A percentile compares a stretch with the other conserved stretches of the same genome.
phyloP scores from a whole-genome alignment of 2,888 invertebrate species.

The Polia nebulosa region DNA sequence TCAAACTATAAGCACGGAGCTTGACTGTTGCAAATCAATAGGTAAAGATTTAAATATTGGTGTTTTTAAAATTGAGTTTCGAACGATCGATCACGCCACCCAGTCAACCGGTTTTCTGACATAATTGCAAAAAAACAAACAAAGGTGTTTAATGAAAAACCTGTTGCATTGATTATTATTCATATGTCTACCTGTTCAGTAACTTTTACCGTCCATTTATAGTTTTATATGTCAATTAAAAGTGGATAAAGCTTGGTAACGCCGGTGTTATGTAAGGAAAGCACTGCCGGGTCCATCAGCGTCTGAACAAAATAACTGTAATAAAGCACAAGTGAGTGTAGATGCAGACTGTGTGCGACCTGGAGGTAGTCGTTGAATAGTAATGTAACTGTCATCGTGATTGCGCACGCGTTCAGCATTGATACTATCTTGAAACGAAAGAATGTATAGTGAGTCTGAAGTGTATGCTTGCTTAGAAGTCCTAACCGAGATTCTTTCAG shows the following conservation, averaged over 20 bases:
- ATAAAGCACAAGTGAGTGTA: constrained; percentile 21
- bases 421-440: constrained; percentile 23
- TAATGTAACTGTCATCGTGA: constrained; percentile 37
- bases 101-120: neutral
- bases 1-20: too few relatives aligned
- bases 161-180: constrained; percentile 1
- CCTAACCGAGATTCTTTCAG: neutral
- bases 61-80: neutral
- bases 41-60: neutral
- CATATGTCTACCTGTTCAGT: constrained; percentile 10
- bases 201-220: constrained; percentile 22
- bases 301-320: constrained; percentile 35
- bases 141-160: constrained; percentile 3
- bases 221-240: constrained; percentile 19
- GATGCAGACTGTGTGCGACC: constrained; percentile 48
- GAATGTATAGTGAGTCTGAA: neutral
- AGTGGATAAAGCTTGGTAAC: constrained; percentile 15
- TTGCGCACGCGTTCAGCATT: constrained; percentile 26
- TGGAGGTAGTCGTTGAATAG: constrained; percentile 38
- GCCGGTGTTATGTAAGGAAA: constrained; percentile 22
- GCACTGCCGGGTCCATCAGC: neutral
- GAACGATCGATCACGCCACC: neutral
- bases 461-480: neutral
- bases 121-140: constrained; percentile 21
- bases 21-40: too few relatives aligned